Evolutionary conservation across 2,888 invertebrate species (phyloP).

Genomic region (Nomada fucata): DNA sequence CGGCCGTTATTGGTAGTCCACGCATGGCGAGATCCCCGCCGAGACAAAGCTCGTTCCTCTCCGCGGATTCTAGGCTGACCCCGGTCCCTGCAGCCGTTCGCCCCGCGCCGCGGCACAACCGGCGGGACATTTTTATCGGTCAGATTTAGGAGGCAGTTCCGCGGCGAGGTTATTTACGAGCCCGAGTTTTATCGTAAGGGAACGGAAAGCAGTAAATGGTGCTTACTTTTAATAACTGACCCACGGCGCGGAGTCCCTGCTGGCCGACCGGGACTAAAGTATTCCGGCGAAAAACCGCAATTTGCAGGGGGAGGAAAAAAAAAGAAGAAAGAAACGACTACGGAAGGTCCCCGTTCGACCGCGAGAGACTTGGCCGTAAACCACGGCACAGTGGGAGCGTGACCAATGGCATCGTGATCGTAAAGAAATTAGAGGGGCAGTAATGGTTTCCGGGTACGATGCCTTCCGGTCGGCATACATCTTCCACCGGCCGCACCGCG

Average conservation of each 20-base stretch:
- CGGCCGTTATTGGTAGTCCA: neutral
- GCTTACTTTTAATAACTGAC: constrained; percentile 45
- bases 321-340: neutral
- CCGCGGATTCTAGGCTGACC: neutral
- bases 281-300: constrained; percentile 45
- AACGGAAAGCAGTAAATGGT: constrained; percentile 42
- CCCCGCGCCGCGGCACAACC: constrained; percentile 12
- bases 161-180: constrained; percentile 42
- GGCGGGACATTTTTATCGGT: constrained; percentile 39
- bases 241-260: neutral
- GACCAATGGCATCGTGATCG: constrained; percentile 83
- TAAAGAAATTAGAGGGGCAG: constrained; percentile 84
- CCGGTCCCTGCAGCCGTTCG: neutral
- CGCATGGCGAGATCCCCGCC: constrained; percentile 11
- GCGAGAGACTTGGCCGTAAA: constrained; percentile 70
- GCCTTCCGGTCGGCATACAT: constrained; percentile 83
- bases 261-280: constrained; percentile 4
- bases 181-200: constrained; percentile 27
- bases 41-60: constrained; percentile 1
- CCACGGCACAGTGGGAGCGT: constrained; percentile 76
- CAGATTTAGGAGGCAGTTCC: constrained; percentile 32
- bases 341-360: constrained; percentile 44
- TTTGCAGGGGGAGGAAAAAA: constrained; percentile 26
- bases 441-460: constrained; percentile 83
- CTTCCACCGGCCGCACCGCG: constrained; percentile 76